These are phyloP conservation scores for Ceratitis capitata DNA, from an alignment of 1,140 invertebrate species.

Conservation along the genomic window DNA sequence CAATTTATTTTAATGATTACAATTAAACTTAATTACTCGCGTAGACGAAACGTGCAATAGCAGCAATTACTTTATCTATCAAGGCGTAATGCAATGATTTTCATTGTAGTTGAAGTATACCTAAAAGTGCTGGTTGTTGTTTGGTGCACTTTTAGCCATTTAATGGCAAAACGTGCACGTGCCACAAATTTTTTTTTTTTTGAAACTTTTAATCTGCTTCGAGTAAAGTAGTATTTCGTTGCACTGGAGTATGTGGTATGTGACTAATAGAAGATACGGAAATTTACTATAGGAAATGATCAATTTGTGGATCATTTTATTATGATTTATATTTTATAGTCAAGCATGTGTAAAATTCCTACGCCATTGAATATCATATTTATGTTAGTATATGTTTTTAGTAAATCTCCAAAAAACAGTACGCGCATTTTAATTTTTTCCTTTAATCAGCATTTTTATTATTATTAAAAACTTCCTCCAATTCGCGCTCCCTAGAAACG, in stretches of 20 bases:
- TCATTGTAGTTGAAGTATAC: constrained; percentile 10
- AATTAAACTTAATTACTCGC: constrained; percentile 65
- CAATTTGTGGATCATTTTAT: background rate
- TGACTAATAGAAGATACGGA: too few relatives aligned
- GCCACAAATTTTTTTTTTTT: background rate
- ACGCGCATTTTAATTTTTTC: too few relatives aligned
- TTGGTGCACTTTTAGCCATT: background rate
- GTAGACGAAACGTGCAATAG: constrained; percentile 62
- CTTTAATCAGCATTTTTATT: too few relatives aligned
- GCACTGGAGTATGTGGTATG: background rate
- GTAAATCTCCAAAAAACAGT: too few relatives aligned
- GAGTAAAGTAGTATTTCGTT: background rate
- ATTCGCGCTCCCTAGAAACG: too few relatives aligned
- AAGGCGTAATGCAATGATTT: background rate
- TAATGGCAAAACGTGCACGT: background rate
- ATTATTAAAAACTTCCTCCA: too few relatives aligned
- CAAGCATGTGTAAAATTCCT: too few relatives aligned
- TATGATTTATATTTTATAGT: too few relatives aligned
- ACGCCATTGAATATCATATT: too few relatives aligned
- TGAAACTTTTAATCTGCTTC: background rate
- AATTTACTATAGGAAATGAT: too few relatives aligned
- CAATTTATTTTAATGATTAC: constrained; percentile 65
- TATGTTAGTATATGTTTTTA: too few relatives aligned
- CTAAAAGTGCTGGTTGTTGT: background rate
- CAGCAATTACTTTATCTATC: background rate